phyloP scores from a whole-genome alignment of 2,888 invertebrate species.

The Drosophila emarginata region DNA sequence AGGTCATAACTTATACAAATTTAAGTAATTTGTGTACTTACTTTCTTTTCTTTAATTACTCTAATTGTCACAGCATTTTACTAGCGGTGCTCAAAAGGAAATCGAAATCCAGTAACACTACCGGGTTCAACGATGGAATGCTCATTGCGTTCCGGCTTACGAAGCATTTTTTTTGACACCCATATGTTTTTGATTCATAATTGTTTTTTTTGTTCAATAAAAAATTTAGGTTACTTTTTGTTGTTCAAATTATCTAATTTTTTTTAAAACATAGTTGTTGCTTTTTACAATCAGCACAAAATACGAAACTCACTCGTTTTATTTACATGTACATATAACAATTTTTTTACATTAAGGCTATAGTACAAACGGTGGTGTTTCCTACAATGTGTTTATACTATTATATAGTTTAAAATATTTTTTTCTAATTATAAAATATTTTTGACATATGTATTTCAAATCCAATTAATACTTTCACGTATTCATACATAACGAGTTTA shows the following conservation, averaged over 20 bases:
- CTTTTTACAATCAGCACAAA: slow-evolving; percentile 39
- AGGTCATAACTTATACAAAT: no score
- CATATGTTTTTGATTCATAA: no score
- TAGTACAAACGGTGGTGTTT: neutral
- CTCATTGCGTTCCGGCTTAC: no score
- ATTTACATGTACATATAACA: slow-evolving; percentile 4
- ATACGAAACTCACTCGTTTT: slow-evolving; percentile 42
- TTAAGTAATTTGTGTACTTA: no score
- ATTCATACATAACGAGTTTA: slow-evolving; percentile 31
- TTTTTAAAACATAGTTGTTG: slow-evolving; percentile 28
- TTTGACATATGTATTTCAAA: slow-evolving; percentile 41
- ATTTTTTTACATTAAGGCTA: slow-evolving; percentile 8
- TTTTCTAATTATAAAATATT: slow-evolving; percentile 23
- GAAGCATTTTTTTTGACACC: no score
- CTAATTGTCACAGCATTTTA: no score
- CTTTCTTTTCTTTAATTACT: no score
- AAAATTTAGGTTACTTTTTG: neutral
- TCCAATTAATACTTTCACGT: slow-evolving; percentile 66
- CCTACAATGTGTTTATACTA: neutral
- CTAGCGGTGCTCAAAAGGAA: no score
- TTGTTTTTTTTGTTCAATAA: neutral
- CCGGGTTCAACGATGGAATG: no score
- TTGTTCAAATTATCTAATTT: slow-evolving; percentile 22
- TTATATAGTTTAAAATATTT: neutral
- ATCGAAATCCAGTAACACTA: no score